Evolutionary conservation across 1,140 invertebrate genomes (phyloP), one percentile per base, ranked within the genome.

Genomic region (Eubasilissa regina): DNA sequence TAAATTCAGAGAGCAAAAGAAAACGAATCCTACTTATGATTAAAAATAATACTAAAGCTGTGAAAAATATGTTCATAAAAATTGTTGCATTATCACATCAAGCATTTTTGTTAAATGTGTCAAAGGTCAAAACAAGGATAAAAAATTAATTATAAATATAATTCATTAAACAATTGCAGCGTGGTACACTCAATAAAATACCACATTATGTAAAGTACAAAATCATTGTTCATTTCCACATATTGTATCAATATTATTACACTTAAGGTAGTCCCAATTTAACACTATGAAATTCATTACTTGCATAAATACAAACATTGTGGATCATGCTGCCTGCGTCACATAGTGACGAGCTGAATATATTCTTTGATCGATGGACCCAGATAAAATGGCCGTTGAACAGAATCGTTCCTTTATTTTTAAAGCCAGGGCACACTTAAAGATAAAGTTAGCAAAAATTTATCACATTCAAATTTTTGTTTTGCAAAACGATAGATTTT

Each of bases 301-400:
- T 68, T 64, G 60, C 25, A 51, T 51, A 13, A 35, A 35, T 35
- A 35, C 25, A 51, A 12, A 51, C n/a, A 15, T 51, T 51, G 19
- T 47, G 35, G 43, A 68, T 68, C 64, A 45, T 44, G 15, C 19
- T 15, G 44, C 45, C 21, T 21, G 8, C 64, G 45, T 68, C 64
- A 68, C 64, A 68, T 21, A 11, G 43, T 68, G 64, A 68, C 44
- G 44, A 68, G 35, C 13, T 68, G 15, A 13, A 45, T 25, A 68
- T 17, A 17, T 45, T 47, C 44, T 47, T 68, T 68, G 64, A 68
- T 68, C 64, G 64, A 45, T 68, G 1, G 64, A 48, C 64, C 64
- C 64, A 35, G 12, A n/a, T 68, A 68, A 45, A 45, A 68, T 68
- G 64, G 64, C 64, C 64, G 15, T 68, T 68, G 64, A 68, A 51